Conservation (phyloP, 2,113 vertebrate species). For the Callorhinus ursinus region DNA sequence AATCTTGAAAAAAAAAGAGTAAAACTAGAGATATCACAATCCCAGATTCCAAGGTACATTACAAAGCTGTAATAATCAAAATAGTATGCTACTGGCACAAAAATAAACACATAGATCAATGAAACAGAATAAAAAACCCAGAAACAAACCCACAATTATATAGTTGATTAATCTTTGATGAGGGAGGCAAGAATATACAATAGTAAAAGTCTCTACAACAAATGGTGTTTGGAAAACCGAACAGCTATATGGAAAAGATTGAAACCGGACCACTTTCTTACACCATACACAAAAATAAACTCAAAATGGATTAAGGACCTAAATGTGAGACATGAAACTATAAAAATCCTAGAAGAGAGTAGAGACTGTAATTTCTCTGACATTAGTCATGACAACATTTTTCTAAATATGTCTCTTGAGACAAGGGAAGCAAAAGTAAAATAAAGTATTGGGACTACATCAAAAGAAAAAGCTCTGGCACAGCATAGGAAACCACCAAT, state of each 20-base stretch:
- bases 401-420: background rate
- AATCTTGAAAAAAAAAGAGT: background rate
- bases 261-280: background rate
- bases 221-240: background rate
- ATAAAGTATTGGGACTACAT: background rate
- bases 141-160: background rate
- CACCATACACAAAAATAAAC: background rate
- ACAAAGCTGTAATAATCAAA: background rate
- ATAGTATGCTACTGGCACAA: background rate
- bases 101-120: background rate
- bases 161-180: background rate
- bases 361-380: background rate
- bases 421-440: background rate
- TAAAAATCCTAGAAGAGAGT: background rate
- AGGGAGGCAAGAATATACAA: background rate
- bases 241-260: background rate
- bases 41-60: background rate
- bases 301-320: background rate
- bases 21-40: background rate
- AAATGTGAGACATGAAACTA: background rate
- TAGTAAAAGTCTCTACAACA: background rate
- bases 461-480: background rate
- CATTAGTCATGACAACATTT: background rate
- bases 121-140: background rate
- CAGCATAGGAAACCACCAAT: background rate